Conservation (phyloP, 2,888 invertebrate species). For the Kuschelorhynchus macadamiae region DNA sequence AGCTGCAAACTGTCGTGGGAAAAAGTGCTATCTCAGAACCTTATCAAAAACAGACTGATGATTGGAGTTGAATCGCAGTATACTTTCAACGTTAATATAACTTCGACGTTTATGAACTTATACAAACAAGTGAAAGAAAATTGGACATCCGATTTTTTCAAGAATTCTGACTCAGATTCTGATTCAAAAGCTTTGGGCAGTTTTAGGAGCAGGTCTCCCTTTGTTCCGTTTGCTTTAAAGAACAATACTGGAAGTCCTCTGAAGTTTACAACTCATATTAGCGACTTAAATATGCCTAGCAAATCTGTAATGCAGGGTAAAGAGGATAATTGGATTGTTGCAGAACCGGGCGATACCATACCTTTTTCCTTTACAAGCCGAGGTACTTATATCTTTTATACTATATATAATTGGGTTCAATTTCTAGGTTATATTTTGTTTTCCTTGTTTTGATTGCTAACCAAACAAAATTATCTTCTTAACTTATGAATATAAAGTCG, state of each 20-base stretch:
- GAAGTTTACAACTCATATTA: slow-evolving; percentile 87
- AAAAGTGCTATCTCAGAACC: slow-evolving; percentile 72
- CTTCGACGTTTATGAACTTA: slow-evolving; percentile 88
- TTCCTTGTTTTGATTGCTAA: too few species aligned
- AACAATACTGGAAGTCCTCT: slow-evolving; percentile 92
- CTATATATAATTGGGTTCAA: too few species aligned
- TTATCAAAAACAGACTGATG: slow-evolving; percentile 75
- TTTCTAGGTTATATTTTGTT: too few species aligned
- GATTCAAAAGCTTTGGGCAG: slow-evolving; percentile 6
- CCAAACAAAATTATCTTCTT: too few species aligned
- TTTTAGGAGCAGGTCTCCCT: slow-evolving; percentile 86
- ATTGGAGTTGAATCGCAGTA: slow-evolving; percentile 78
- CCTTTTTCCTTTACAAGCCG: slow-evolving; percentile 90
- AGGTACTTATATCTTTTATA: too few species aligned
- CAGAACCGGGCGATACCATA: slow-evolving; percentile 81
- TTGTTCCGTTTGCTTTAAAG: slow-evolving; percentile 93
- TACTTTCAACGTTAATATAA: slow-evolving; percentile 88
- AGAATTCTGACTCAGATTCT: slow-evolving; percentile 19
- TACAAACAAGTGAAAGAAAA: slow-evolving; percentile 85
- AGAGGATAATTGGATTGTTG: slow-evolving; percentile 77
- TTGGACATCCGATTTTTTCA: slow-evolving; percentile 87
- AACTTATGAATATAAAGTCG: too few species aligned
- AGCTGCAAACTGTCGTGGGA: slow-evolving; percentile 80
- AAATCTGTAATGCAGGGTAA: slow-evolving; percentile 65
- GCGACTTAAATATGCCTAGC: slow-evolving; percentile 72